These are phyloP conservation scores for Hippocampus kuda DNA, from an alignment of 2,797 vertebrate genomes.

Conservation along the genomic window DNA sequence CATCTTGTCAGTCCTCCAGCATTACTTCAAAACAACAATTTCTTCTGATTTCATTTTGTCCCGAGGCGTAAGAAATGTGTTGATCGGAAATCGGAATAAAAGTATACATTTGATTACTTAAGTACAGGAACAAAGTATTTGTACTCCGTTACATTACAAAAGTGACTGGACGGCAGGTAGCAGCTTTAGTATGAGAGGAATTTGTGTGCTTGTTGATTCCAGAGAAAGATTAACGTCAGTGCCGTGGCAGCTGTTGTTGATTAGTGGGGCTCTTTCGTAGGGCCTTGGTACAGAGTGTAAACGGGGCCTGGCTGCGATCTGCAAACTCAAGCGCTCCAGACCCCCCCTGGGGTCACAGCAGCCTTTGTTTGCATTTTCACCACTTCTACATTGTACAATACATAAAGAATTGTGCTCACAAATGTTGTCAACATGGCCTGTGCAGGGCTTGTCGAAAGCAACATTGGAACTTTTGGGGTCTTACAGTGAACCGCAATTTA, in stretches of 20 bases:
- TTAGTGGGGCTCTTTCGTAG: constrained; percentile 64
- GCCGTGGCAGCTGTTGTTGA: constrained; percentile 64
- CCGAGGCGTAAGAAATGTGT: too few relatives aligned
- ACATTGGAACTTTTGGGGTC: background rate
- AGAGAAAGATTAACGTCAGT: constrained; percentile 55
- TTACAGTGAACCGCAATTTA: background rate
- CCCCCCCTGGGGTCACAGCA: constrained; percentile 26
- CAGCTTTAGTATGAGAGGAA: constrained; percentile 61
- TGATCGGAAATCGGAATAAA: too few relatives aligned
- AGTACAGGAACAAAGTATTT: background rate
- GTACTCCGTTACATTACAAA: background rate
- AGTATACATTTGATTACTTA: too few relatives aligned
- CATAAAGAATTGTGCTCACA: background rate
- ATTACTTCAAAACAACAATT: too few relatives aligned
- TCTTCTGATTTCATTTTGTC: too few relatives aligned
- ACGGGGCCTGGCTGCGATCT: constrained; percentile 38
- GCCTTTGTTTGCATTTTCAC: constrained; percentile 54
- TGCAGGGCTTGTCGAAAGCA: background rate
- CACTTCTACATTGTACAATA: constrained; percentile 18
- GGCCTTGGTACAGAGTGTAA: constrained; percentile 50
- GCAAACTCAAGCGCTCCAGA: constrained; percentile 40
- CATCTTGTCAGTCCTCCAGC: too few relatives aligned
- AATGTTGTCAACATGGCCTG: background rate
- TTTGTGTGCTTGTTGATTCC: constrained; percentile 62
- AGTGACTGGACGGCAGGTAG: constrained; percentile 58